These are phyloP conservation scores for Myotis planiceps DNA, from an alignment of 2,797 vertebrate genomes.

Conservation along the genomic window DNA sequence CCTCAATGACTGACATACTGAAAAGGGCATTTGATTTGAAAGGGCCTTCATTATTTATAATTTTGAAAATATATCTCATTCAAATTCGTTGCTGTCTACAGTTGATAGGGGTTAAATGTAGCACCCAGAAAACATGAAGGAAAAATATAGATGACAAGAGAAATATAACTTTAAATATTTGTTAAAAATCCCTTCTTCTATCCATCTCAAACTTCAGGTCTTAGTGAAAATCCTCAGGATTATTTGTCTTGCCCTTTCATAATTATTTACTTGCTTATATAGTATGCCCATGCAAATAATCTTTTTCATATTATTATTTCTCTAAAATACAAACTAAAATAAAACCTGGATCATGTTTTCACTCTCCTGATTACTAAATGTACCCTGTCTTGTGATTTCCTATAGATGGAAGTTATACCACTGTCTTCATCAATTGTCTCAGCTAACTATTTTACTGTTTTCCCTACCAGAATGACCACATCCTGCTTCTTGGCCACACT, in stretches of 20 bases:
- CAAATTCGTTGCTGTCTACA: background rate
- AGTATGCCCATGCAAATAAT: background rate
- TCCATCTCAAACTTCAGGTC: background rate
- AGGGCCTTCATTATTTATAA: background rate
- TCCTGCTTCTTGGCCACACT: rapidly evolving
- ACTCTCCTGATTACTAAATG: background rate
- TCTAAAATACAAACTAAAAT: background rate
- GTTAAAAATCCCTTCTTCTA: background rate
- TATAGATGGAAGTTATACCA: background rate
- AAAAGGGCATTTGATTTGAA: background rate
- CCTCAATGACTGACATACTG: background rate
- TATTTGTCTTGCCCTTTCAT: background rate
- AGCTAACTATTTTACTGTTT: background rate
- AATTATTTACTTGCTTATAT: background rate
- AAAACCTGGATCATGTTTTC: background rate
- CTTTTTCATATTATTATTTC: background rate
- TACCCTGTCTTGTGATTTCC: background rate
- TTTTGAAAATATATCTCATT: background rate
- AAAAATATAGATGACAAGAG: background rate
- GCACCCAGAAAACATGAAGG: background rate
- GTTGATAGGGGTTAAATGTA: background rate
- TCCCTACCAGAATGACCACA: background rate
- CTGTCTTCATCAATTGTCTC: background rate
- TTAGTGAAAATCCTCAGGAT: background rate
- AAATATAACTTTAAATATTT: background rate